A percentile compares a stretch with the other conserved stretches of the same genome.
These are phyloP conservation scores for Trichonephila clavipes DNA, from an alignment of 1,140 invertebrate genomes.

Conservation along the genomic window DNA sequence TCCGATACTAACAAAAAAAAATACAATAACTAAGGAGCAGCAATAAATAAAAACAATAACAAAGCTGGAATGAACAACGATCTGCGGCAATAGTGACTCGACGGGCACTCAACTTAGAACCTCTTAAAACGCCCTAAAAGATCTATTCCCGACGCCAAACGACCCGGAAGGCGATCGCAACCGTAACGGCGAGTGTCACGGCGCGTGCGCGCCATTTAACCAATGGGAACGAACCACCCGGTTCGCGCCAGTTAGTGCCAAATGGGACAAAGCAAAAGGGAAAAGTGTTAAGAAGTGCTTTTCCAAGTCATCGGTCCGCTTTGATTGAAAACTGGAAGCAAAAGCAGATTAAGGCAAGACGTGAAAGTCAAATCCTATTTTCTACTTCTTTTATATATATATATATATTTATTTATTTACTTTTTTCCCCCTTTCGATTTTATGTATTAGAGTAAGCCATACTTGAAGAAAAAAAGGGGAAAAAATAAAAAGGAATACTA, in stretches of 20 bases:
- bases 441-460: slow-evolving; percentile 17
- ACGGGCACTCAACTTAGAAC: slow-evolving; percentile 69
- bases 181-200: slow-evolving; percentile 75
- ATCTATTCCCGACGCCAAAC: slow-evolving; percentile 73
- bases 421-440: slow-evolving; percentile 5
- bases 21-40: slow-evolving; percentile 58
- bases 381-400: slow-evolving; percentile 26
- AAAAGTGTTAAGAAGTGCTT: slow-evolving; percentile 71
- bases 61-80: slow-evolving; percentile 58
- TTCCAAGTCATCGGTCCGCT: slow-evolving; percentile 75
- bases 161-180: slow-evolving; percentile 74
- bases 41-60: slow-evolving; percentile 70
- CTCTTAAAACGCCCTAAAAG: slow-evolving; percentile 76
- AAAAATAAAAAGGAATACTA: slow-evolving; percentile 48
- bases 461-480: slow-evolving; percentile 16
- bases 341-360: slow-evolving; percentile 70
- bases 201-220: slow-evolving; percentile 76
- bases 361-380: slow-evolving; percentile 73
- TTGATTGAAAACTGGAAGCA: slow-evolving; percentile 73
- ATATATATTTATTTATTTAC: neutral
- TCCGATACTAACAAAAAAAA: slow-evolving; percentile 34
- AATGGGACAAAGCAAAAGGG: slow-evolving; percentile 73
- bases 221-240: slow-evolving; percentile 69
- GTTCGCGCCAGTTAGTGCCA: slow-evolving; percentile 75
- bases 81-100: slow-evolving; percentile 74